Evolutionary conservation across 2,888 invertebrate genomes (phyloP).

Genomic region (Napeogenes sylphis): DNA sequence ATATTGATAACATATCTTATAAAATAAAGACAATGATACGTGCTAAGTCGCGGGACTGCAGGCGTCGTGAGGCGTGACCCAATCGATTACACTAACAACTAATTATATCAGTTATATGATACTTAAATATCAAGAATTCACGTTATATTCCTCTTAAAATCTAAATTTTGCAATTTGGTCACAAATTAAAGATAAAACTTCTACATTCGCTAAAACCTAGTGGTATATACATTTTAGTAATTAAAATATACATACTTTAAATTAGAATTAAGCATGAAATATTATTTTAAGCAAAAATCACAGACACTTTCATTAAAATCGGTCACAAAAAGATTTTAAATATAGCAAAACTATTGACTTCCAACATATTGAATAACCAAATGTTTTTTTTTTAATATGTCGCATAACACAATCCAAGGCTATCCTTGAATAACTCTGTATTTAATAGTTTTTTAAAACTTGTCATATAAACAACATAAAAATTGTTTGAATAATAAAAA

Average conservation of each 20-base stretch:
- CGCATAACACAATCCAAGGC: neutral
- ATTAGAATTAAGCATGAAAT: conserved; percentile 72
- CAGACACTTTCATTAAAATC: conserved; percentile 70
- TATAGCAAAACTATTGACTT: conserved; percentile 17
- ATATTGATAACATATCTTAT: neutral
- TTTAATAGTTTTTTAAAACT: too few relatives aligned
- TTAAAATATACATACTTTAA: conserved; percentile 55
- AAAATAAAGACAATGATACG: neutral
- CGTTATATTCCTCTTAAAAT: conserved; percentile 41
- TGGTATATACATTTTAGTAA: conserved; percentile 62
- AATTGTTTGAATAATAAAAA: too few relatives aligned
- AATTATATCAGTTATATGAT: conserved; percentile 33
- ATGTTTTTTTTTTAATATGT: conserved; percentile 8
- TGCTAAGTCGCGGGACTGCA: conserved; percentile 1
- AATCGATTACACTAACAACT: conserved; percentile 15
- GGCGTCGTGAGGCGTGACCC: conserved; percentile 5
- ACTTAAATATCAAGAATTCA: conserved; percentile 38
- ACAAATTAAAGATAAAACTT: conserved; percentile 55
- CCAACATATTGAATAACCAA: conserved; percentile 1
- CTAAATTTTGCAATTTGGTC: conserved; percentile 54
- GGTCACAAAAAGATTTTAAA: conserved; percentile 43
- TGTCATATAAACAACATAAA: too few relatives aligned
- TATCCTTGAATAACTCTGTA: too few relatives aligned
- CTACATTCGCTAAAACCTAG: conserved; percentile 54
- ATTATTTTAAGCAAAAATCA: conserved; percentile 72